phyloP scores from a whole-genome alignment of 2,113 vertebrate species.

The Dendropsophus ebraccatus region DNA sequence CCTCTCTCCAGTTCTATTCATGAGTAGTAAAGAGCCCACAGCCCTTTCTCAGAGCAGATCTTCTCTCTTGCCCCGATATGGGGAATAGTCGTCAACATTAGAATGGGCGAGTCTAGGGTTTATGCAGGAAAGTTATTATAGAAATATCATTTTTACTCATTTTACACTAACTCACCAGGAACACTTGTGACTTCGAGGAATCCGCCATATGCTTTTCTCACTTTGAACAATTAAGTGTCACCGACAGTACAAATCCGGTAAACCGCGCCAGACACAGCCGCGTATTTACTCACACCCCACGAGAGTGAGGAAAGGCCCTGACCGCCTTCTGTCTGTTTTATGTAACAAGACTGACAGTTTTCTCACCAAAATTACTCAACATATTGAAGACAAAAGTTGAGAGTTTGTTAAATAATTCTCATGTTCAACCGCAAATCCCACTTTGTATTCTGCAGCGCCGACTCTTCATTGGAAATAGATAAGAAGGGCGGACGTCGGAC shows the following conservation, averaged over 20 bases:
- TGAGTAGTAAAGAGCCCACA: neutral
- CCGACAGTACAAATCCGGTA: slow-evolving; percentile 10
- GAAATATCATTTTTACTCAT: neutral
- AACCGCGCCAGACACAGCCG: slow-evolving; percentile 24
- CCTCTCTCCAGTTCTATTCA: no score
- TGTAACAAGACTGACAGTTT: slow-evolving; percentile 56
- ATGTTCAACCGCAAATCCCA: slow-evolving; percentile 12
- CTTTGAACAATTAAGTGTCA: slow-evolving; percentile 51
- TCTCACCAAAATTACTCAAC: slow-evolving; percentile 56
- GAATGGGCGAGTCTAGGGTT: no score
- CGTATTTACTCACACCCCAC: slow-evolving; percentile 53
- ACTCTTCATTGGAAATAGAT: slow-evolving; percentile 11
- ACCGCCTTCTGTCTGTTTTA: slow-evolving; percentile 60
- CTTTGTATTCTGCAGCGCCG: slow-evolving; percentile 5
- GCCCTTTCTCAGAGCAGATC: no score
- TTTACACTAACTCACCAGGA: slow-evolving; percentile 11
- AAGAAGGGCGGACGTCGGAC: neutral
- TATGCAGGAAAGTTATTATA: neutral
- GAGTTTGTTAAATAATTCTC: slow-evolving; percentile 47
- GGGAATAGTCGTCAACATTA: neutral
- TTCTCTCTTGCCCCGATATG: no score
- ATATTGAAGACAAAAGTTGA: slow-evolving; percentile 57
- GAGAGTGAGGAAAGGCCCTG: slow-evolving; percentile 52
- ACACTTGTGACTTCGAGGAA: neutral
- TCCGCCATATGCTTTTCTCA: slow-evolving; percentile 39